Evolutionary conservation across 35 echinoderm and acorn worm genomes (phyloP).

Genomic region (Anneissia japonica): DNA sequence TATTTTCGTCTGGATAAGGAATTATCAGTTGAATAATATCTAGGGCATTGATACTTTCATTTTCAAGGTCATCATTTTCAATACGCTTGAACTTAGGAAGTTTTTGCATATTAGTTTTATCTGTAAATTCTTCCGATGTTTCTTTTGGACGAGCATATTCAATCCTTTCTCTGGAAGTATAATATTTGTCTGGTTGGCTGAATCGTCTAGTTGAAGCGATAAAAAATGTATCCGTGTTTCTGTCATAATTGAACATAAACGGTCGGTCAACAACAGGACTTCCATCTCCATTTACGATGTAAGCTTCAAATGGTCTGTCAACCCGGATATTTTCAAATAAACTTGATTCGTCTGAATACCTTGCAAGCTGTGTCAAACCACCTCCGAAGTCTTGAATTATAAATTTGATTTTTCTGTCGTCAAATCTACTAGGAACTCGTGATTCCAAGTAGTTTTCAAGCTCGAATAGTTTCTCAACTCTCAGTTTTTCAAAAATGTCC

Average conservation of each 20-base stretch:
- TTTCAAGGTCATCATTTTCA: background rate
- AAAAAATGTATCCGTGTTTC: background rate
- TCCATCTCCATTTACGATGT: background rate
- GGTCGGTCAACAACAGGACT: background rate
- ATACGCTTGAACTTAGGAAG: background rate
- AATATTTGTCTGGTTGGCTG: background rate
- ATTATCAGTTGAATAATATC: background rate
- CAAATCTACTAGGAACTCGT: background rate
- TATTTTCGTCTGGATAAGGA: background rate
- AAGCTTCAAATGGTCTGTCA: background rate
- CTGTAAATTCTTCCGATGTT: background rate
- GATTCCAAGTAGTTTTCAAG: background rate
- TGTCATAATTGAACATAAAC: background rate
- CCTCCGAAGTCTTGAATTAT: background rate
- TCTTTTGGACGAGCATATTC: background rate
- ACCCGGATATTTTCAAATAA: background rate
- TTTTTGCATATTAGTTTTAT: background rate
- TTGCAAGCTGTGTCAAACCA: background rate
- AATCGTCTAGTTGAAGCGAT: background rate
- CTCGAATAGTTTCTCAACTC: background rate
- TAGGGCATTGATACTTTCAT: background rate
- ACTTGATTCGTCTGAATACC: background rate
- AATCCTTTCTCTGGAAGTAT: background rate
- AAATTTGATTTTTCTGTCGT: background rate
- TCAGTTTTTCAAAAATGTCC: background rate